Conservation (phyloP, 2,888 invertebrate genomes). For the Chelonus formosanus region DNA sequence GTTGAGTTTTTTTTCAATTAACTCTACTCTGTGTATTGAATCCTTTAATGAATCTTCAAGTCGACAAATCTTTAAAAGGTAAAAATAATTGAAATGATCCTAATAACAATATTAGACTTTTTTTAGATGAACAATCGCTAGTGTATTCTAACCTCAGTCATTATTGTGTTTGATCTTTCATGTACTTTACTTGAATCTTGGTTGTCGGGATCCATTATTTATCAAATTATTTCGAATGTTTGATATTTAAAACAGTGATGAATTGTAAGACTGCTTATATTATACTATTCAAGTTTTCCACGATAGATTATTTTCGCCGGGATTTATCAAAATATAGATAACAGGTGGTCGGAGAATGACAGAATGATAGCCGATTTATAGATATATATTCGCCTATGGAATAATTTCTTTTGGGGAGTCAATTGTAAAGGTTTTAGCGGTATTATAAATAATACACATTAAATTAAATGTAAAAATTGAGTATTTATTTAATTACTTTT, state of each 20-base stretch:
- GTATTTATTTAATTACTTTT: no score
- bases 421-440: no score
- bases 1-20: slow-evolving; percentile 52
- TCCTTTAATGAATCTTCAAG: slow-evolving; percentile 53
- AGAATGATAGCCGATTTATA: no score
- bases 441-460: no score
- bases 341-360: no score
- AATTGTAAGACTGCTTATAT: neutral
- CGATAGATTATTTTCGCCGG: no score
- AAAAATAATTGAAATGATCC: neutral
- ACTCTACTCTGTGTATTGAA: slow-evolving; percentile 49
- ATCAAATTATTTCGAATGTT: slow-evolving; percentile 1
- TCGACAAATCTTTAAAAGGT: slow-evolving; percentile 50
- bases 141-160: slow-evolving; percentile 2
- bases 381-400: no score
- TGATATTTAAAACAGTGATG: neutral
- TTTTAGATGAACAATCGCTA: neutral
- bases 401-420: no score
- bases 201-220: neutral
- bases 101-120: neutral
- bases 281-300: no score
- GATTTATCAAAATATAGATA: no score
- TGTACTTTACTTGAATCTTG: neutral
- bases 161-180: neutral
- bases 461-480: no score